A percentile compares a stretch with the other conserved stretches of the same genome.
Evolutionary conservation across 2,797 vertebrate species (phyloP).

Genomic region (Gastrophryne carolinensis): DNA sequence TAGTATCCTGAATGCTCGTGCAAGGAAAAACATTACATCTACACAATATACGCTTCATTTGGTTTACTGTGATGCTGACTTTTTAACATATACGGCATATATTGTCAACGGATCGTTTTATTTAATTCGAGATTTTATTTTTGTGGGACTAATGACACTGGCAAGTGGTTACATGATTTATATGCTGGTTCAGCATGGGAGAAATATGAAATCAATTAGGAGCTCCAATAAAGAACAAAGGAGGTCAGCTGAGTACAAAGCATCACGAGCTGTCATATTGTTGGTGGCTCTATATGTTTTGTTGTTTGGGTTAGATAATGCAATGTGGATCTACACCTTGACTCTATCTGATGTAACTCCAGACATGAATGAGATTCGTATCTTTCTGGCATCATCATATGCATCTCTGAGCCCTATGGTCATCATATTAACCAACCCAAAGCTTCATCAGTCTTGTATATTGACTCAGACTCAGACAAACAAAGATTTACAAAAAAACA

Average conservation of each 20-base stretch:
- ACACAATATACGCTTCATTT: conserved; percentile 35
- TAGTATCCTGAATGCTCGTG: not conserved
- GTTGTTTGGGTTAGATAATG: conserved; percentile 32
- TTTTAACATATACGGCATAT: conserved; percentile 20
- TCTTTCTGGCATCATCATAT: conserved; percentile 20
- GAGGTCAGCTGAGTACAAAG: conserved; percentile 28
- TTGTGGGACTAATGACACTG: conserved; percentile 32
- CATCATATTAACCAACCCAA: conserved; percentile 19
- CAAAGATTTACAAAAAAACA: not conserved
- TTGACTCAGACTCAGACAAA: not conserved
- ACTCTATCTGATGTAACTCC: not conserved
- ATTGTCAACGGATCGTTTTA: conserved; percentile 25
- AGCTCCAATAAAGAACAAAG: conserved; percentile 2
- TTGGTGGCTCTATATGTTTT: conserved; percentile 19
- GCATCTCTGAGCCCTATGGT: conserved; percentile 19
- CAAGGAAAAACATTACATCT: conserved; percentile 16
- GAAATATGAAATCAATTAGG: conserved; percentile 8
- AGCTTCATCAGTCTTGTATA: not conserved
- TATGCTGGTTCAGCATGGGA: not conserved
- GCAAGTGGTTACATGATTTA: conserved; percentile 28
- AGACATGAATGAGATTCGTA: conserved; percentile 13
- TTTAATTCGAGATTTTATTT: conserved; percentile 14
- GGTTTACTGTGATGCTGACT: conserved; percentile 31
- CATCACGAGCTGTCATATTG: conserved; percentile 32
- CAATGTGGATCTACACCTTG: conserved; percentile 41